phyloP scores from a whole-genome alignment of 1,140 invertebrate species.

The Sycophaga agraensis region DNA sequence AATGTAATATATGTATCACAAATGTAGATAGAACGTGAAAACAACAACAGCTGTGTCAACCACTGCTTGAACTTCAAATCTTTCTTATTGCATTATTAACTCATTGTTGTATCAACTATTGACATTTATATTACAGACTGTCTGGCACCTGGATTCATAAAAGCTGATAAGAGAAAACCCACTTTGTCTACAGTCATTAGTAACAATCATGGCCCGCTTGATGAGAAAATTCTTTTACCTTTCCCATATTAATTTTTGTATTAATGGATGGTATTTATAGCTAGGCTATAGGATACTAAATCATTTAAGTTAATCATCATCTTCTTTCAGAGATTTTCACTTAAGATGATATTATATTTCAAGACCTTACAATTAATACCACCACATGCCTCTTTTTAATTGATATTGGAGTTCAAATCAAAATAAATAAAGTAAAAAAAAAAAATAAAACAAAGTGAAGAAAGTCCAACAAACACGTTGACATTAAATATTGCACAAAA shows the following conservation, averaged over 20 bases:
- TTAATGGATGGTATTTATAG: slow-evolving; percentile 12
- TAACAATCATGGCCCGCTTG: slow-evolving; percentile 18
- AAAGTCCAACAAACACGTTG: slow-evolving; percentile 5
- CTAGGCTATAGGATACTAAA: not conserved
- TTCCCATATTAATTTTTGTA: not conserved
- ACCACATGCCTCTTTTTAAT: not conserved
- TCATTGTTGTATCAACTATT: slow-evolving; percentile 56
- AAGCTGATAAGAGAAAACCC: slow-evolving; percentile 52
- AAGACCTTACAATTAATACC: slow-evolving; percentile 14
- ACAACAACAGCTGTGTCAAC: slow-evolving; percentile 54
- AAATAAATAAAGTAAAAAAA: not conserved
- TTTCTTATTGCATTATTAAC: slow-evolving; percentile 56
- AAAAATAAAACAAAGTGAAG: not conserved
- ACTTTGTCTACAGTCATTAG: slow-evolving; percentile 8
- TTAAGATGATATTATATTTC: not conserved
- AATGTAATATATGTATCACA: slow-evolving; percentile 52
- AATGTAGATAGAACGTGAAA: slow-evolving; percentile 55
- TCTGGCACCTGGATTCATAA: slow-evolving; percentile 60
- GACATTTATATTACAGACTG: slow-evolving; percentile 53
- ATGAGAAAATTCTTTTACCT: not conserved
- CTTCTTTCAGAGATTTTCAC: not conserved
- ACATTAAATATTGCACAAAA: slow-evolving; percentile 10
- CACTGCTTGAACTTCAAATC: slow-evolving; percentile 54
- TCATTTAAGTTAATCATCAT: slow-evolving; percentile 3
- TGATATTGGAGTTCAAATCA: not conserved